A percentile compares a stretch with the other conserved stretches of the same genome.
Evolutionary conservation across 2,888 invertebrate genomes (phyloP).

Genomic region (Amitus sp.): DNA sequence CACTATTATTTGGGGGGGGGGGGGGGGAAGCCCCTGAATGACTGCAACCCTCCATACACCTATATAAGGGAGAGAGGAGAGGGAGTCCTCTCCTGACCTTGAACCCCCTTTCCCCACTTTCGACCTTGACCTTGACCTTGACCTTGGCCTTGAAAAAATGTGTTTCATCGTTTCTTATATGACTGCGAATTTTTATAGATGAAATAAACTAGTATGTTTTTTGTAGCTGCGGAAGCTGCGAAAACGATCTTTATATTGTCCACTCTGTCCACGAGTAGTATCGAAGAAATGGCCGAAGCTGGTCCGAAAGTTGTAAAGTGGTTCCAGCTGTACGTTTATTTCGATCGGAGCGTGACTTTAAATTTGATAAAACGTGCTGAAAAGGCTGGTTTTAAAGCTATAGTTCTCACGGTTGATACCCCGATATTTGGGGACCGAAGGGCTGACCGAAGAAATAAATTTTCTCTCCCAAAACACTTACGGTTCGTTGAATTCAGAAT

Average conservation of each 20-base stretch:
- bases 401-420: constrained; percentile 90
- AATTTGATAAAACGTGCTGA: constrained; percentile 82
- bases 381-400: constrained; percentile 83
- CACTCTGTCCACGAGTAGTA: constrained; percentile 85
- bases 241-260: constrained; percentile 85
- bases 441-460: constrained; percentile 85
- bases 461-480: constrained; percentile 82
- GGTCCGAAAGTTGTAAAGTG: constrained; percentile 83
- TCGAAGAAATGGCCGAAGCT: constrained; percentile 86
- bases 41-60: no score
- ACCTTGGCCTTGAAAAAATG: no score
- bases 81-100: no score
- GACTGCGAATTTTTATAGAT: not conserved
- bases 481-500: no score
- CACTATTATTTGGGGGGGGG: no score
- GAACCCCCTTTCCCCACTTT: no score
- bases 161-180: constrained; percentile 5
- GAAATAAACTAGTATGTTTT: constrained; percentile 1
- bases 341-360: constrained; percentile 77
- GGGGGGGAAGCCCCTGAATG: no score
- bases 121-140: no score
- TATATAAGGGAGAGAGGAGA: no score
- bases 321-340: constrained; percentile 94
- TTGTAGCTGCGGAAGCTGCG: constrained; percentile 79
- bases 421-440: constrained; percentile 86